A percentile compares a stretch with the other conserved stretches of the same genome.
Conservation (phyloP, 2,888 invertebrate genomes). For the Ellobium chinense region DNA sequence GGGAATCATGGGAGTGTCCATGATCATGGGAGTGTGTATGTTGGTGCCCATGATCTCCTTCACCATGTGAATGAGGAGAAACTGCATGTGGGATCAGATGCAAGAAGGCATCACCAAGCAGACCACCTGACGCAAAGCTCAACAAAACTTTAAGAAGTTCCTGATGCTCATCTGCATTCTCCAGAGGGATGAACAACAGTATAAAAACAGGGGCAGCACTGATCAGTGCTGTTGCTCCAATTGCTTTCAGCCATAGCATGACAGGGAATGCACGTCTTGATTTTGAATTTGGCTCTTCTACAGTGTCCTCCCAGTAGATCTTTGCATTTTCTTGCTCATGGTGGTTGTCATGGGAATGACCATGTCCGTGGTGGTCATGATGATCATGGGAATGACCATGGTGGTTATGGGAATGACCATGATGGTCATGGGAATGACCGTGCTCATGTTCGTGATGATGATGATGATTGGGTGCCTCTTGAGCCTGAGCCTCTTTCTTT, state of each 20-base stretch:
- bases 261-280: conserved; percentile 70
- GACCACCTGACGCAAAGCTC: conserved; percentile 83
- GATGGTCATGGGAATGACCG: conserved; percentile 75
- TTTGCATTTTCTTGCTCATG: conserved; percentile 46
- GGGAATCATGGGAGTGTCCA: conserved; percentile 47
- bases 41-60: conserved; percentile 80
- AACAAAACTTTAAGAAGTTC: conserved; percentile 89
- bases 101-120: conserved; percentile 98
- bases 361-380: conserved; percentile 47
- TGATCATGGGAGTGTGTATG: conserved; percentile 82
- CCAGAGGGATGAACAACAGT: conserved; percentile 94
- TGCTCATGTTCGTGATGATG: conserved; percentile 32
- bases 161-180: conserved; percentile 86
- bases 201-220: conserved; percentile 97
- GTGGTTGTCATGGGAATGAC: conserved; percentile 48
- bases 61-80: conserved; percentile 80
- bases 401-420: conserved; percentile 44
- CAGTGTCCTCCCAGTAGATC: neutral
- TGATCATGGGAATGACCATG: conserved; percentile 43
- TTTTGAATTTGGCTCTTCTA: neutral
- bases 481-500: conserved; percentile 20
- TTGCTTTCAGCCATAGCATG: conserved; percentile 89
- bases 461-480: conserved; percentile 43
- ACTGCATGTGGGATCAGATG: conserved; percentile 98
- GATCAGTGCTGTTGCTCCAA: conserved; percentile 94